These are phyloP conservation scores for Ceratosolen solmsi DNA, from an alignment of 1,140 invertebrate genomes.

Conservation along the genomic window DNA sequence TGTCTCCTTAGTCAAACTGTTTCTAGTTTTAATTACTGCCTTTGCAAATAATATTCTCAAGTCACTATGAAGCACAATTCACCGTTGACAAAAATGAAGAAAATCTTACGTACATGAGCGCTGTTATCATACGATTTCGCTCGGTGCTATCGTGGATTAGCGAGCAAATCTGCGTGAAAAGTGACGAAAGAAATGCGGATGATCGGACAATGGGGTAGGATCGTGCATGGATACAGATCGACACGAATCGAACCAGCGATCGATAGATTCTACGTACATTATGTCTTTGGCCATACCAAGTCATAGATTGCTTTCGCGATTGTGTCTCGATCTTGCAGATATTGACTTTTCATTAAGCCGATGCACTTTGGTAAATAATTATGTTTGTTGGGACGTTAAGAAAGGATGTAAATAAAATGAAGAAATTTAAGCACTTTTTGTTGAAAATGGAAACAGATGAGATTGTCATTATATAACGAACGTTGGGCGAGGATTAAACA, in stretches of 20 bases:
- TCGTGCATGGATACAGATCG: not conserved
- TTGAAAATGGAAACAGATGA: too few relatives aligned
- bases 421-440: not conserved
- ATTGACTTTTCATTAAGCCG: not conserved
- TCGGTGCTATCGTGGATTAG: not conserved
- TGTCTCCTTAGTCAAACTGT: not conserved
- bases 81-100: too few relatives aligned
- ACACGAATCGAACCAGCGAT: not conserved
- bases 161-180: not conserved
- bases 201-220: not conserved
- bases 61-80: not conserved
- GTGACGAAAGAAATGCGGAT: not conserved
- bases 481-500: too few relatives aligned
- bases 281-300: not conserved
- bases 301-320: not conserved
- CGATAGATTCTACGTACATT: not conserved
- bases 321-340: not conserved
- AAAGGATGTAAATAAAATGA: not conserved
- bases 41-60: not conserved
- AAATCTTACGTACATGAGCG: not conserved
- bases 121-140: not conserved
- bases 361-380: not conserved
- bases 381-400: too few relatives aligned
- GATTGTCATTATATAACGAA: too few relatives aligned
- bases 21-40: not conserved